phyloP scores from a whole-genome alignment of 37 sponge, comb jelly and placozoan species.

The Axinella damicornis region DNA sequence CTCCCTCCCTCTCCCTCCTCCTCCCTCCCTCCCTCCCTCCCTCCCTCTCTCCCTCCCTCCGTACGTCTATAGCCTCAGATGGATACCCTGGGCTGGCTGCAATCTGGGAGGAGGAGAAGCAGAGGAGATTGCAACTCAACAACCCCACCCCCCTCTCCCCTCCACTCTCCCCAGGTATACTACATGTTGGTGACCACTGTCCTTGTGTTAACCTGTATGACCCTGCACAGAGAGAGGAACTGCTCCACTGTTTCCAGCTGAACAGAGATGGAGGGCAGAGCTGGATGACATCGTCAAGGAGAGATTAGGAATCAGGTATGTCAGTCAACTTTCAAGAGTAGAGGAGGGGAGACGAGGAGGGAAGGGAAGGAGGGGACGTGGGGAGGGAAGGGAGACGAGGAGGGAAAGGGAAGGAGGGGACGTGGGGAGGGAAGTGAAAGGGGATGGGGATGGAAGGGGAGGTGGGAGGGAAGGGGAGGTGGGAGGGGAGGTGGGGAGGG shows the following conservation, averaged over 20 bases:
- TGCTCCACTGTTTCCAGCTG: background rate
- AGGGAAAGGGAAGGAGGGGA: too few relatives aligned
- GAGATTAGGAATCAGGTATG: constrained; percentile 16
- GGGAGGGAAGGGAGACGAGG: too few relatives aligned
- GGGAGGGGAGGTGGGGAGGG: too few relatives aligned
- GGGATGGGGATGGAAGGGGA: too few relatives aligned
- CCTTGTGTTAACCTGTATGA: too few relatives aligned
- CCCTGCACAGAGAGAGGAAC: background rate
- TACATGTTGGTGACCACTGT: too few relatives aligned
- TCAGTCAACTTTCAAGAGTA: too few relatives aligned
- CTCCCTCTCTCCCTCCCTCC: background rate
- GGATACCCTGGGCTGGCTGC: constrained; percentile 88
- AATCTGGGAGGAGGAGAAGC: constrained; percentile 87
- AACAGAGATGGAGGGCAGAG: background rate
- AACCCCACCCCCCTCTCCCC: constrained; percentile 33
- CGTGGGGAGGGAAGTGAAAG: too few relatives aligned
- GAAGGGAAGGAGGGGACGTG: too few relatives aligned
- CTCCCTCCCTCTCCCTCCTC: background rate
- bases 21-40: background rate
- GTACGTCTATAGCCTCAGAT: background rate
- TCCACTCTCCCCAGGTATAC: constrained; percentile 67
- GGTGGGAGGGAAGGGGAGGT: too few relatives aligned
- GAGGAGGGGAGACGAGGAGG: too few relatives aligned
- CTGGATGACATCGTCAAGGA: constrained; percentile 25
- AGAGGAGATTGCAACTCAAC: constrained; percentile 43